Base-by-base conservation (phyloP, 2,888 invertebrate species). In the Epinotia demarniana region DNA sequence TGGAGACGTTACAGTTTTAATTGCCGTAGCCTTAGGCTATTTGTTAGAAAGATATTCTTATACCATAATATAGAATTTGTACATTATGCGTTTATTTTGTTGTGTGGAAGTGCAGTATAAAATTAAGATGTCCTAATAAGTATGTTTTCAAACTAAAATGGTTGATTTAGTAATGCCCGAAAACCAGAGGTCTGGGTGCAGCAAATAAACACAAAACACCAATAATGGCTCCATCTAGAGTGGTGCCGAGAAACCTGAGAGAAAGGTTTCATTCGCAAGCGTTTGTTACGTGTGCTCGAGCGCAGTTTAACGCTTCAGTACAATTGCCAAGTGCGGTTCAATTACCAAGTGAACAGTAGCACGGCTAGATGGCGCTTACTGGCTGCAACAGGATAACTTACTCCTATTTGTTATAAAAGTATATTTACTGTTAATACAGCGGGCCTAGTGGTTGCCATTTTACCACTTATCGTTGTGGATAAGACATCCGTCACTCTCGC, bases 151-250 rank as follows among this genome's bases (percentile, higher is more conserved):
- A 46, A 13, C n/a, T 12, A 12, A 43, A 8, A 43, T 23, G 23
- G 23, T 23, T 23, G 23, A n/a, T n/a, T n/a, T 23, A 1, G 23
- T 27, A 27, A 27, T 27, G 46, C 46, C 46, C 11, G 12, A 46
- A 46, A 8, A 46, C 4, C 12, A 46, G 46, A 13, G 12, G 43
- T 43, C 46, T 12, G 13, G 46, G 12, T 46, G 46, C 13, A 3
- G 13, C 46, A 46, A 13, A 46, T 13, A n/a, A 57, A 57, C 18
- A 19, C 18, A 9, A 57, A 57, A 19, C 19, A 53, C 13, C 19
- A 49, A 63, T 18, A n/a, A 18, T 53, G 71, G 18, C 70, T 49
- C 75, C 75, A 75, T 71, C 70, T 75, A 66, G 18, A 75, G 64
- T 12, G 11, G 13, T 27, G 18, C 13, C 39, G 53, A 13, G 33